Base-by-base conservation (phyloP, 2,797 vertebrate genomes). In the Lepidocolaptes lacrymiger region DNA sequence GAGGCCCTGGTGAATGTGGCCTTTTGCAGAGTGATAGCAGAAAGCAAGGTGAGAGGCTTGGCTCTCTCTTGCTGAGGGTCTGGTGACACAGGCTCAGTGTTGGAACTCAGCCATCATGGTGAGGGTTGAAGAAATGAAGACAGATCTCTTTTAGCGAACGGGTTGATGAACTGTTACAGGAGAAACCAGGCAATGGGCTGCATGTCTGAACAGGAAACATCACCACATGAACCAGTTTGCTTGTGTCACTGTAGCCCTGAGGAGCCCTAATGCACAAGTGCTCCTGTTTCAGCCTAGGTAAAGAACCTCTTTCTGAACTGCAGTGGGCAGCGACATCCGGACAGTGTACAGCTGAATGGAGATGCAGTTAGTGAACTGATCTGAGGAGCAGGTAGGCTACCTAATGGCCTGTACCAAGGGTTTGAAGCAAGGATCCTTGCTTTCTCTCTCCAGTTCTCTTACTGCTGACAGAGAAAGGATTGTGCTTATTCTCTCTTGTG, bases 331-430 rank as follows among this genome's bases (percentile, higher is more conserved):
- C 1, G 3, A n/a, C 41, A n/a, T 39, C 28, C 52, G 71, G 44
- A 37, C 27, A 83, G 26, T 0, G 0, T 59, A 43, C 34, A 77
- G 6, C 21, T 66, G 62, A 34, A 24, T 49, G 46, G 49, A 61
- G 43, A 48, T 68, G 13, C 39, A 62, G 49, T 16, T 46, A 54
- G 39, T 32, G 64, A 91, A 39, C 56, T 71, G 26, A 36, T 56
- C 52, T 72, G 68, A 85, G 49, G 17, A 48, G 9, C 41, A 61
- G 72, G 20, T 28, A 64, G 55, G 48, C 30, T 91, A 17, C 32
- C 34, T 85, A 56, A 22, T 67, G 23, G 5, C 34, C 76, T 73
- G 8, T 82, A 34, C 27, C 9, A 49, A 30, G 16, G 4, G 6
- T 67, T 59, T 92, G 34, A 73, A 88, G 58, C n/a, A 58, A 79